These are phyloP conservation scores for Aphaenogaster rudis DNA, from an alignment of 1,140 invertebrate genomes.

Conservation along the genomic window DNA sequence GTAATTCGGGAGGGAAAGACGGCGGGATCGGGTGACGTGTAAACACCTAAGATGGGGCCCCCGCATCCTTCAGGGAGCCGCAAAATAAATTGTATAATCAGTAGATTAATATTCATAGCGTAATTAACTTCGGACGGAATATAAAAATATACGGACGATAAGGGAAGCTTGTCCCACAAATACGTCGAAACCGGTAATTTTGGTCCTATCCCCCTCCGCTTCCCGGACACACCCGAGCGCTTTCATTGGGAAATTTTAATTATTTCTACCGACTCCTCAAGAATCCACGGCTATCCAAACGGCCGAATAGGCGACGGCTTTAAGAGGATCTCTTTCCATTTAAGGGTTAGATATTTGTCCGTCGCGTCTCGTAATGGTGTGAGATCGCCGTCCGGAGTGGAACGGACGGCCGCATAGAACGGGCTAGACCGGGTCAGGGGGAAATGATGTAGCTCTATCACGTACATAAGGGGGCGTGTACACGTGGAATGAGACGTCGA, in stretches of 20 bases:
- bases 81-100: conserved; percentile 27
- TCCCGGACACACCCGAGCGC: background rate
- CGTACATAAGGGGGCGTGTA: conserved; percentile 53
- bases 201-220: background rate
- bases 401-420: conserved; percentile 66
- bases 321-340: background rate
- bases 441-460: conserved; percentile 73
- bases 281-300: background rate
- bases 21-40: background rate
- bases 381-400: conserved; percentile 23
- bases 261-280: background rate
- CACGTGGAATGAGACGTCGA: conserved; percentile 69
- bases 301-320: background rate
- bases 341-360: conserved; percentile 47
- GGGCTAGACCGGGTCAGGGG: conserved; percentile 69
- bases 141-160: conserved; percentile 17
- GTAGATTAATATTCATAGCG: conserved; percentile 39
- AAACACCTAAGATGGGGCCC: background rate
- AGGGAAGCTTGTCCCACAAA: conserved; percentile 14
- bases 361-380: background rate
- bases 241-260: background rate
- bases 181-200: conserved; percentile 28
- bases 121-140: conserved; percentile 10
- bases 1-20: background rate
- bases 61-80: background rate